Conservation (phyloP, 2,113 vertebrate species). For the Geococcyx californianus region DNA sequence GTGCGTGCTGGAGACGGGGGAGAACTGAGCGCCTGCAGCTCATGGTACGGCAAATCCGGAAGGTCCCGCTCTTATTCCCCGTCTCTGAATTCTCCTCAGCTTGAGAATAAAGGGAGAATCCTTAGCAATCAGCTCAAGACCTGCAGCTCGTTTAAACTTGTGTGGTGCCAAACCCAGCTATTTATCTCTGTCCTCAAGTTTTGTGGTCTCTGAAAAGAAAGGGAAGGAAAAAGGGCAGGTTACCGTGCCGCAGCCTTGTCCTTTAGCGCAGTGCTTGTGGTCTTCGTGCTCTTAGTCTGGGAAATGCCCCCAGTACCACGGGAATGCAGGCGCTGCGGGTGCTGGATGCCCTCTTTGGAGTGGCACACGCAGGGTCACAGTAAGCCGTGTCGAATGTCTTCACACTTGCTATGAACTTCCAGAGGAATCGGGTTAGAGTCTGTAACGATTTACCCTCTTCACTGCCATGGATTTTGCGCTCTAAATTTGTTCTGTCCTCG, state of each 20-base stretch:
- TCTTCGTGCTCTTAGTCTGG: slow-evolving; percentile 18
- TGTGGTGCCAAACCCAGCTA: not conserved
- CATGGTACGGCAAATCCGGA: not conserved
- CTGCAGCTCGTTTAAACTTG: not conserved
- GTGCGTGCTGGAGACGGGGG: not conserved
- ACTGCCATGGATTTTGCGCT: not conserved
- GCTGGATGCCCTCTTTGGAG: slow-evolving; percentile 31
- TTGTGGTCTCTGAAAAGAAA: slow-evolving; percentile 31
- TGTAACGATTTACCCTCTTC: not conserved
- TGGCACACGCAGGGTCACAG: slow-evolving; percentile 28
- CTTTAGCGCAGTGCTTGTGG: not conserved
- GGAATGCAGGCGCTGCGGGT: slow-evolving; percentile 42
- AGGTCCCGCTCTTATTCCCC: not conserved
- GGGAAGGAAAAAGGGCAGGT: not conserved
- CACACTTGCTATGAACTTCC: not conserved
- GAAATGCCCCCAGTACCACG: slow-evolving; percentile 27
- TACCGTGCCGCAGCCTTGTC: not conserved
- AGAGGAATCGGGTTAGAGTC: not conserved
- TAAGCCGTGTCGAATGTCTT: slow-evolving; percentile 33
- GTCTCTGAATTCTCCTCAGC: not conserved
- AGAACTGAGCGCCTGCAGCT: not conserved
- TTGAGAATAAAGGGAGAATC: not conserved
- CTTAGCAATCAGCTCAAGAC: not conserved
- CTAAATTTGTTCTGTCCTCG: not conserved
- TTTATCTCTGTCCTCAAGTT: not conserved